Evolutionary conservation across 2,797 vertebrate genomes (phyloP).

Genomic region (Eulemur rubriventer): DNA sequence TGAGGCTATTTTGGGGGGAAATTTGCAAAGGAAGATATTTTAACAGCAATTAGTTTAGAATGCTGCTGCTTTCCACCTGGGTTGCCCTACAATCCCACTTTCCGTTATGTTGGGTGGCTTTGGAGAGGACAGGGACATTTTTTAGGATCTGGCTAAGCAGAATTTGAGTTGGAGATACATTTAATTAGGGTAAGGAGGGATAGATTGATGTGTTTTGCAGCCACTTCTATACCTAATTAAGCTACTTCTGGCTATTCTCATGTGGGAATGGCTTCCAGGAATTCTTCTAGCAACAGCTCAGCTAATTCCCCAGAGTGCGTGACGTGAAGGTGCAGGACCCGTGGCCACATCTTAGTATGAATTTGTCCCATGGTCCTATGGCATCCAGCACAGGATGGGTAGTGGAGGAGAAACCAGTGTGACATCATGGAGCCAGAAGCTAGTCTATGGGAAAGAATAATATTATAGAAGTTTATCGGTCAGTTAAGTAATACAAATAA

Average conservation of each 20-base stretch:
- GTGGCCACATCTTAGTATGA: no score
- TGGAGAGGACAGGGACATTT: background rate
- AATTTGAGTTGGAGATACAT: background rate
- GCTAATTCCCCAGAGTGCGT: background rate
- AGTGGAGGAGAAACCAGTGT: background rate
- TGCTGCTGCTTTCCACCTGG: background rate
- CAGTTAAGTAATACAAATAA: background rate
- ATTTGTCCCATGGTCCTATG: fast-evolving
- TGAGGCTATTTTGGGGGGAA: background rate
- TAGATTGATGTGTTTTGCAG: background rate
- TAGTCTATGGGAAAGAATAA: background rate
- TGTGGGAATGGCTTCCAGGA: background rate
- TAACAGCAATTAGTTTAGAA: background rate
- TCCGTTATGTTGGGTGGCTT: background rate
- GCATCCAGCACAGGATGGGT: background rate
- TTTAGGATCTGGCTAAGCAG: background rate
- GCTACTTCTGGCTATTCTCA: background rate
- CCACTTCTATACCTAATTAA: background rate
- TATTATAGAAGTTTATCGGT: background rate
- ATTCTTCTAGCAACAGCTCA: background rate
- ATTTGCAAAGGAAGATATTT: background rate
- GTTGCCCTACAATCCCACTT: background rate
- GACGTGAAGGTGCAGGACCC: background rate
- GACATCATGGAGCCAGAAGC: background rate
- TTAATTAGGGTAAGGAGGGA: background rate